Base-by-base conservation (phyloP, 1,140 invertebrate genomes). In the Bombus cullumanus region DNA sequence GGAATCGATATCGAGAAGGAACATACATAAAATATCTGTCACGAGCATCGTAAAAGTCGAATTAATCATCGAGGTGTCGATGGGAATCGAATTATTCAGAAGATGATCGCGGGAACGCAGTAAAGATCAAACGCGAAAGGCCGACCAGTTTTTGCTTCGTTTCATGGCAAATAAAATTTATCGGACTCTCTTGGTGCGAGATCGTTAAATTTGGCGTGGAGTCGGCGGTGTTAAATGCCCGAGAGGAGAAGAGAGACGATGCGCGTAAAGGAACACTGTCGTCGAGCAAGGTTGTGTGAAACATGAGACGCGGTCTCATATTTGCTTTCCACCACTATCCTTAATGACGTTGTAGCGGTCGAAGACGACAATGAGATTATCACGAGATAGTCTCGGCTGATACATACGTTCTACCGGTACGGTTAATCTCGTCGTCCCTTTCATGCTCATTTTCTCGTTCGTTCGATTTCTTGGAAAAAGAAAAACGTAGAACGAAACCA, bases 311-410 rank as follows among this genome's bases (percentile, higher is more conserved):
- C 71, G 71, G 64, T 89, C 74, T 88, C 86, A 76, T 89, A 81
- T 85, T 80, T 83, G 77, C 77, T 81, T 89, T 85, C 66, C 78
- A 68, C 81, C 81, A 39, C 81, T 76, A 81, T 83, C 78, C 77
- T 79, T 89, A 88, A 89, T 86, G 84, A 89, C 72, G 88, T 86
- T 81, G 84, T 88, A 86, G 57, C 81, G 87, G 64, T 86, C 57
- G 87, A 83, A 82, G 39, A 62, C 85, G 88, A 85, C 76, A 83
- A 85, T 83, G 81, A 84, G 85, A 90, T 90, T 87, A 89, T 84
- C 81, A 53, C 77, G 77, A 80, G 69, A 81, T 79, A 84, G 59
- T 66, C 74, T 18, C 53, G 74, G 28, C 39, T 68, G 81, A 84
- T 81, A 73, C 74, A 81, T 85, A 83, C 84, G 71, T 89, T 83